Evolutionary conservation across 1,140 invertebrate genomes (phyloP).

Genomic region (Lasioglossum albipes): DNA sequence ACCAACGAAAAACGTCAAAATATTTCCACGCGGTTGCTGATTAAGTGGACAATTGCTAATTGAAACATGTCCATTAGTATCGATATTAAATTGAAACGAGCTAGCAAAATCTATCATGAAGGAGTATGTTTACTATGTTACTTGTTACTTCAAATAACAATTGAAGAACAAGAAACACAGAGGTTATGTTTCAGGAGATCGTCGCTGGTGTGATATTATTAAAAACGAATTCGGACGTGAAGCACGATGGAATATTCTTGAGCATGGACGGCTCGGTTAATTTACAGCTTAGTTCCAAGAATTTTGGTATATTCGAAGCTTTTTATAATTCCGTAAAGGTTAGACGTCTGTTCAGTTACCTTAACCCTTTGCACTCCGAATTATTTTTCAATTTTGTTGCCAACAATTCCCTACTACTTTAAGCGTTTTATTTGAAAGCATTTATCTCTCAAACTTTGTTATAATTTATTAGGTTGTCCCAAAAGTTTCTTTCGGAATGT

Average conservation of each 20-base stretch:
- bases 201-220: constrained; percentile 91
- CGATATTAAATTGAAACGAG: constrained; percentile 88
- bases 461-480: too few species aligned
- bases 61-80: constrained; percentile 83
- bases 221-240: constrained; percentile 88
- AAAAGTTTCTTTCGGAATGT: too few species aligned
- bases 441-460: too few species aligned
- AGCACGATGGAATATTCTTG: constrained; percentile 94
- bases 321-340: constrained; percentile 93
- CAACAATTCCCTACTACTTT: too few species aligned
- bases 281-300: constrained; percentile 95
- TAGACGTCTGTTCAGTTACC: constrained; percentile 30
- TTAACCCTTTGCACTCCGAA: too few species aligned
- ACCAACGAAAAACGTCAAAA: neutral
- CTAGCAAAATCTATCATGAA: constrained; percentile 92
- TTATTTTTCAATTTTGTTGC: too few species aligned
- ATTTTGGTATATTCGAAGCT: constrained; percentile 96
- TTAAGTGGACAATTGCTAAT: neutral
- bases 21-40: neutral
- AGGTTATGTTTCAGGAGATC: constrained; percentile 84
- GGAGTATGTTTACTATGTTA: constrained; percentile 83
- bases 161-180: constrained; percentile 13
- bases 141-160: constrained; percentile 5
- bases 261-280: constrained; percentile 93
- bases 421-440: too few species aligned